A percentile compares a stretch with the other conserved stretches of the same genome.
Evolutionary conservation across 2,888 invertebrate species (phyloP).

Genomic region (Lithophane ornitopus): DNA sequence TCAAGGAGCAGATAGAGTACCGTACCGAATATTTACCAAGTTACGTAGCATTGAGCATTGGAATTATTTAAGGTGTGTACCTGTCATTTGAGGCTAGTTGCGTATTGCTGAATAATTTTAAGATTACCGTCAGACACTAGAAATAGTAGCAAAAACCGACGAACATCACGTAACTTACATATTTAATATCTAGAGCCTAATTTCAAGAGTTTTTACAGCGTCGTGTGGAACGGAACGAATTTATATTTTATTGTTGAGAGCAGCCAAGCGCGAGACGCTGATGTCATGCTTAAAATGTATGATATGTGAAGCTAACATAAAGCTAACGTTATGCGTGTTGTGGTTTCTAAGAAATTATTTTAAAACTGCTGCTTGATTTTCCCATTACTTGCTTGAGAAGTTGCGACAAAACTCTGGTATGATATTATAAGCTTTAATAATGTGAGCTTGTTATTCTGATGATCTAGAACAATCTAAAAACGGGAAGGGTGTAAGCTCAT

Average conservation of each 20-base stretch:
- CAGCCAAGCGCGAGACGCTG: slow-evolving; percentile 78
- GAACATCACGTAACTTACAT: slow-evolving; percentile 47
- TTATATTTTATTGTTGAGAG: slow-evolving; percentile 74
- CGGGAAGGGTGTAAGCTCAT: background rate
- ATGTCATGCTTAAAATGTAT: slow-evolving; percentile 75
- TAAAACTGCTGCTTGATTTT: slow-evolving; percentile 53
- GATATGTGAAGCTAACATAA: slow-evolving; percentile 69
- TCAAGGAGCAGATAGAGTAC: slow-evolving; percentile 18
- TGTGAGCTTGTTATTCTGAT: background rate
- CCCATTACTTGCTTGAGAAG: slow-evolving; percentile 43
- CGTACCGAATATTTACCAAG: slow-evolving; percentile 9
- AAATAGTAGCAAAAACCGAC: slow-evolving; percentile 44
- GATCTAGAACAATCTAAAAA: background rate
- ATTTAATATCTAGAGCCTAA: slow-evolving; percentile 64
- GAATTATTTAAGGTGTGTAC: background rate
- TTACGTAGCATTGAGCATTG: slow-evolving; percentile 6
- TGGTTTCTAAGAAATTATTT: slow-evolving; percentile 68
- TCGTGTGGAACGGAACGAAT: slow-evolving; percentile 72
- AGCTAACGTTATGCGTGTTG: slow-evolving; percentile 61
- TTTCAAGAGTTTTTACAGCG: slow-evolving; percentile 67
- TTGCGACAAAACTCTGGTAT: slow-evolving; percentile 21
- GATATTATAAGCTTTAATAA: slow-evolving; percentile 15
- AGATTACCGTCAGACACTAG: slow-evolving; percentile 23
- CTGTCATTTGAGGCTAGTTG: slow-evolving; percentile 2
- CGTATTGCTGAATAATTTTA: slow-evolving; percentile 20